Evolutionary conservation across 2,113 vertebrate genomes (phyloP).

Genomic region (Arvicanthis niloticus): DNA sequence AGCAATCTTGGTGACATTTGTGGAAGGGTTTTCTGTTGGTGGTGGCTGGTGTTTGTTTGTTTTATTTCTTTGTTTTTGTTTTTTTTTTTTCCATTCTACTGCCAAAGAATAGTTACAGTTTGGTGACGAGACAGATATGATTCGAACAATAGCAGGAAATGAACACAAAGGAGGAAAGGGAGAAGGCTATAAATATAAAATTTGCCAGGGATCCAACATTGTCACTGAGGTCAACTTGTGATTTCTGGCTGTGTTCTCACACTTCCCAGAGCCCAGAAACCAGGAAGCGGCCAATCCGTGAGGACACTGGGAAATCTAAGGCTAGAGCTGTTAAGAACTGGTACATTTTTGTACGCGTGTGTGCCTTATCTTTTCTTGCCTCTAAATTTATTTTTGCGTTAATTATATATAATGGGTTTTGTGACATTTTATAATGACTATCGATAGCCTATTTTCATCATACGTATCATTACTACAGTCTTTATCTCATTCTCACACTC

Average conservation of each 20-base stretch:
- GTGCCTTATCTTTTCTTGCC: not conserved
- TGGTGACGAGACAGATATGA: not conserved
- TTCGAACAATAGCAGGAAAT: constrained; percentile 48
- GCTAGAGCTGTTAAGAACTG: not conserved
- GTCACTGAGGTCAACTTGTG: not conserved
- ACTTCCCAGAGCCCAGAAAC: not conserved
- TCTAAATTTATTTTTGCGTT: not conserved
- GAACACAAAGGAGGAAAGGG: not conserved
- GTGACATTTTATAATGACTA: not conserved
- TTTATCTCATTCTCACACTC: not conserved
- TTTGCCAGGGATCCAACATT: not conserved
- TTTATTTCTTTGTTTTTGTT: not conserved
- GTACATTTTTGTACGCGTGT: not conserved
- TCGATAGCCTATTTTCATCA: too few species aligned
- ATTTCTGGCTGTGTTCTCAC: not conserved
- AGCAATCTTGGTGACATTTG: not conserved
- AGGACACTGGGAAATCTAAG: not conserved
- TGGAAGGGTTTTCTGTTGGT: not conserved
- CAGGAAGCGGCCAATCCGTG: not conserved
- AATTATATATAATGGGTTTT: not conserved
- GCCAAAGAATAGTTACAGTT: not conserved
- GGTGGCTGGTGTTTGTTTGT: not conserved
- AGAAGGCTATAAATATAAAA: constrained; percentile 43
- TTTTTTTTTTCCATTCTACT: not conserved
- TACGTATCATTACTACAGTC: not conserved